Percentiles rank a stretch among this genome's conserved stretches.
phyloP scores from a whole-genome alignment of 2,888 invertebrate genomes.

The Ennomos erosarius region DNA sequence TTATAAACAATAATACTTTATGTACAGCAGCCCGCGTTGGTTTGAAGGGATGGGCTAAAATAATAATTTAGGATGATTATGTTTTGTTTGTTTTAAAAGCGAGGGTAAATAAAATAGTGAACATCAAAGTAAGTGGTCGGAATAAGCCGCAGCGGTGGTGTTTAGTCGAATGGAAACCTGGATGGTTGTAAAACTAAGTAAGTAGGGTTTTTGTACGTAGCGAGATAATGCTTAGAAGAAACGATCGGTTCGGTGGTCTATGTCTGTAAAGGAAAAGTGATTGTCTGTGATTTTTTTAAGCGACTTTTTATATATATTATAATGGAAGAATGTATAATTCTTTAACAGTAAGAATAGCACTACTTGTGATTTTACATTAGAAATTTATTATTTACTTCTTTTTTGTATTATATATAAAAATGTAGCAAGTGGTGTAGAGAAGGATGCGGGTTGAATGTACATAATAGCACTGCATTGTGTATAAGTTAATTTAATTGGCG shows the following conservation, averaged over 20 bases:
- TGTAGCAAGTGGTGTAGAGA: slow-evolving; percentile 64
- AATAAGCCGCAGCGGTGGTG: slow-evolving; percentile 53
- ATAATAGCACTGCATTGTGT: slow-evolving; percentile 60
- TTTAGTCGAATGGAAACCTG: slow-evolving; percentile 73
- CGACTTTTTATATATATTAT: slow-evolving; percentile 83
- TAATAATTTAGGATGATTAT: slow-evolving; percentile 38
- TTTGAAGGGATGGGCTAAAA: slow-evolving; percentile 38
- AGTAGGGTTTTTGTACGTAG: slow-evolving; percentile 83
- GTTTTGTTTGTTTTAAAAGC: slow-evolving; percentile 51
- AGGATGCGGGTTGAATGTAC: slow-evolving; percentile 79
- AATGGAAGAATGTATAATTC: slow-evolving; percentile 80
- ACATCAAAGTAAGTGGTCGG: slow-evolving; percentile 62
- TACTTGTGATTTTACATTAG: slow-evolving; percentile 85
- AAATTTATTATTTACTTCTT: slow-evolving; percentile 78
- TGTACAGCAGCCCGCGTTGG: slow-evolving; percentile 61
- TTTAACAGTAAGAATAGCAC: slow-evolving; percentile 85
- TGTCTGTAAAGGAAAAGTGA: slow-evolving; percentile 85
- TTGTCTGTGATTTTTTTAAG: slow-evolving; percentile 87
- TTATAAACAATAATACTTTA: slow-evolving; percentile 42
- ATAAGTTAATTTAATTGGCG: slow-evolving; percentile 56
- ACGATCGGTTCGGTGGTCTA: slow-evolving; percentile 81
- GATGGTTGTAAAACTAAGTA: slow-evolving; percentile 85
- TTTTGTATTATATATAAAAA: slow-evolving; percentile 75
- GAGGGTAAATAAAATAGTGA: slow-evolving; percentile 62
- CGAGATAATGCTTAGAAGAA: slow-evolving; percentile 80